A percentile compares a stretch with the other conserved stretches of the same genome.
Evolutionary conservation across 2,888 invertebrate genomes (phyloP).

Genomic region (Diloba caeruleocephala): DNA sequence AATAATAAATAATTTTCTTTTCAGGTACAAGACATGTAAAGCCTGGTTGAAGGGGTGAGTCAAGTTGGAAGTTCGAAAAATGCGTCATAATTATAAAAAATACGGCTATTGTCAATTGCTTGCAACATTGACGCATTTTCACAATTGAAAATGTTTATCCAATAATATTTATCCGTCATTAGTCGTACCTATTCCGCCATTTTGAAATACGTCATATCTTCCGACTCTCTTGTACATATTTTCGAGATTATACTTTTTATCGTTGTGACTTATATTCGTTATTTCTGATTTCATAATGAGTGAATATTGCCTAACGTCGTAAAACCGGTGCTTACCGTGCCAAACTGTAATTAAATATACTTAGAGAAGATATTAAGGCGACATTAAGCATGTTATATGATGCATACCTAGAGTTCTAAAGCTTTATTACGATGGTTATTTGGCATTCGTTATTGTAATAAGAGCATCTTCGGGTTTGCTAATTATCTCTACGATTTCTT

Average conservation of each 20-base stretch:
- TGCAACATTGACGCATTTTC: too few relatives aligned
- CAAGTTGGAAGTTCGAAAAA: too few relatives aligned
- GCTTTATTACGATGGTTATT: slow-evolving; percentile 13
- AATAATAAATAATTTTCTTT: slow-evolving; percentile 25
- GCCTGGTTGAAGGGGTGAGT: slow-evolving; percentile 47
- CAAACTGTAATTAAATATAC: slow-evolving; percentile 41
- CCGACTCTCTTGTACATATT: slow-evolving; percentile 1
- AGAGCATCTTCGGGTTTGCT: too few relatives aligned
- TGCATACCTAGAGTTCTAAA: slow-evolving; percentile 14
- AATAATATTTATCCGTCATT: slow-evolving; percentile 6
- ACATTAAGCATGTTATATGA: slow-evolving; percentile 37
- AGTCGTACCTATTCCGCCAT: slow-evolving; percentile 32
- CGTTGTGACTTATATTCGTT: slow-evolving; percentile 33
- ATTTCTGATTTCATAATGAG: slow-evolving; percentile 37
- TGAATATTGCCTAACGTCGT: slow-evolving; percentile 33
- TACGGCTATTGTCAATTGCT: not conserved
- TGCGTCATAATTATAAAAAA: too few relatives aligned
- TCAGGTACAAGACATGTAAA: slow-evolving; percentile 57
- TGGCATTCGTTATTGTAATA: slow-evolving; percentile 11
- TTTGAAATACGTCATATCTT: slow-evolving; percentile 15
- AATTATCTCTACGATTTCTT: too few relatives aligned
- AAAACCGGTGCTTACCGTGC: slow-evolving; percentile 9
- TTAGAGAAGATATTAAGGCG: slow-evolving; percentile 30
- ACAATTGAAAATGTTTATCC: slow-evolving; percentile 11
- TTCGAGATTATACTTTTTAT: slow-evolving; percentile 28